Evolutionary conservation across 1,140 invertebrate genomes (phyloP), one percentile per base, ranked within the genome.

Genomic region (Sweltsa coloradensis): DNA sequence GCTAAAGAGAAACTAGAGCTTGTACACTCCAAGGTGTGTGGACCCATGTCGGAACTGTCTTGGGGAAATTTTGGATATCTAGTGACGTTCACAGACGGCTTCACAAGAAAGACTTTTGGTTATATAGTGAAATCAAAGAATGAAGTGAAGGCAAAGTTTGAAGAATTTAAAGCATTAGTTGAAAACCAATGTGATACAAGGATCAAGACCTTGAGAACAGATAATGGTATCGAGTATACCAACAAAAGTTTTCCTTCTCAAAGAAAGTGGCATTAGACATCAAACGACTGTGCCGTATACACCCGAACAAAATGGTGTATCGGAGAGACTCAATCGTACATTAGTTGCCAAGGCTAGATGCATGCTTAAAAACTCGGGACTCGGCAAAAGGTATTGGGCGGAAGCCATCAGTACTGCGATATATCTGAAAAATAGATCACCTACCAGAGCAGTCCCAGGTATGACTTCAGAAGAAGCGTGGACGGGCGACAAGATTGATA

Each of bases 171-270:
- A 53, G 45, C 11, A 14, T n/a, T 53, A n/a, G 53, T 62, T 5
- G 54, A 65, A 45, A 64, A 58, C 40, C 57, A 68, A 54, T 52
- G 53, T 18, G 47, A 52, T 45, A 44, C 26, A 11, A 50, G 50
- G 41, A 58, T 66, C 37, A 61, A 58, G 45, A 47, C 18, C 22
- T 25, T 68, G 1, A 59, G 61, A 39, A 57, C 54, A 34, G 67
- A 70, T 41, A 70, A 70, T 55, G 68, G 66, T 3, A 56, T 18
- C 11, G 67, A 70, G 51, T 68, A 65, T 53, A 21, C 55, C 0
- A 66, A 57, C 41, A 50, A 52, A 13, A 42, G 54, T 1, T 62
- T 69, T 45, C 11, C 22, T 46, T 39, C 9, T 46, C 14, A 42
- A 42, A n/a, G 41, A 42, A 5, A 3, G 50, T 16, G 60, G 58